phyloP scores from a whole-genome alignment of 2,888 invertebrate species.

The Tinea pellionella region DNA sequence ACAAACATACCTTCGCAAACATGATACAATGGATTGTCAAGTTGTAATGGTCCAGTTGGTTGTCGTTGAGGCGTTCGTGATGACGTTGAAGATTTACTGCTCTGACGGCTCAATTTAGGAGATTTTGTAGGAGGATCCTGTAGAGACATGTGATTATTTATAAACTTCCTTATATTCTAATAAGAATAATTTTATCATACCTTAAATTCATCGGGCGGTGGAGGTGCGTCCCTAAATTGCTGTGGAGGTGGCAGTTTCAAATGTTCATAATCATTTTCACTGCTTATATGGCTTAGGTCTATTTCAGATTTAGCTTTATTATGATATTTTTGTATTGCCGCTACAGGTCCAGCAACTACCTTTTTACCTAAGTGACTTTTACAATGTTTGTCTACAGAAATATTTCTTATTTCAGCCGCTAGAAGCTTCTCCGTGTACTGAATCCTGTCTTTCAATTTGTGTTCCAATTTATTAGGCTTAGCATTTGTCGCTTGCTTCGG shows the following conservation, averaged over 20 bases:
- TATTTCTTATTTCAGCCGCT: conserved; percentile 58
- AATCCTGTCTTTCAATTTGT: conserved; percentile 57
- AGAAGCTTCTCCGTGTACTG: conserved; percentile 61
- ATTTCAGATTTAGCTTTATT: conserved; percentile 72
- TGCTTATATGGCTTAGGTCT: conserved; percentile 64
- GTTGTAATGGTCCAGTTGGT: conserved; percentile 48
- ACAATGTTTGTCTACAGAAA: conserved; percentile 51
- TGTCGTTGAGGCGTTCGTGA: conserved; percentile 45
- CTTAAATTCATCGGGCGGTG: conserved; percentile 80
- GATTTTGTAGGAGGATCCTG: conserved; percentile 61
- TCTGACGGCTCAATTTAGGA: conserved; percentile 52
- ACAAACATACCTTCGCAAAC: conserved; percentile 83
- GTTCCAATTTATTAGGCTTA: conserved; percentile 37
- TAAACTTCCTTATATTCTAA: neutral
- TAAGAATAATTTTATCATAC: conserved; percentile 25
- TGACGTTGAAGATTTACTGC: conserved; percentile 58
- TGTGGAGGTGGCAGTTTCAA: conserved; percentile 82
- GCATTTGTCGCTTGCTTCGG: conserved; percentile 27
- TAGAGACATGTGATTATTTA: conserved; percentile 14
- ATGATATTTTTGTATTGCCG: conserved; percentile 42
- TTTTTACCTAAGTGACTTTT: conserved; percentile 40
- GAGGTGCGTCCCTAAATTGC: conserved; percentile 84
- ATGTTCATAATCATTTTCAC: conserved; percentile 76
- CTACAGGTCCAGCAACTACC: conserved; percentile 30
- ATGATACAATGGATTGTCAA: conserved; percentile 83